Percentiles rank a stretch among this genome's conserved stretches.
Conservation (phyloP, 2,113 vertebrate species). For the Brachyhypopomus occidentalis region DNA sequence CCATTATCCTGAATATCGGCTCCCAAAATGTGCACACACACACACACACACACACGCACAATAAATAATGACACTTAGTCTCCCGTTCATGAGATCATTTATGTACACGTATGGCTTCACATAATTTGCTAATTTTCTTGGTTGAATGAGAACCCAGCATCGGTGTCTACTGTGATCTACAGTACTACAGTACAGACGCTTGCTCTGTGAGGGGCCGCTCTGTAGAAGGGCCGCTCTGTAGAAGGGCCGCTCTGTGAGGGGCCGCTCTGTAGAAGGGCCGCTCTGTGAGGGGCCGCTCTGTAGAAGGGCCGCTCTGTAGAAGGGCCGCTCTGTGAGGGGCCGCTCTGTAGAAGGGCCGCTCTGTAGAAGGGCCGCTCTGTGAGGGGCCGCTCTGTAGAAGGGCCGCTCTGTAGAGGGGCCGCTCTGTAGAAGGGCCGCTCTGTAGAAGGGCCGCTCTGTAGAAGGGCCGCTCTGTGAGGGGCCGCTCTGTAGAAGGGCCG, state of each 20-base stretch:
- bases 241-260: constrained; percentile 22
- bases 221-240: too few species aligned
- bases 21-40: neutral
- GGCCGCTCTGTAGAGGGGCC: constrained; percentile 69
- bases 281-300: constrained; percentile 7
- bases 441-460: constrained; percentile 65
- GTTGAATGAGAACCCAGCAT: constrained; percentile 63
- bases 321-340: constrained; percentile 8
- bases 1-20: too few species aligned
- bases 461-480: constrained; percentile 66
- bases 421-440: constrained; percentile 62
- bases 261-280: too few species aligned
- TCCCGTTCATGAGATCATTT: constrained; percentile 75
- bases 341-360: too few species aligned
- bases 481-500: too few species aligned
- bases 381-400: too few species aligned
- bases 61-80: constrained; percentile 45
- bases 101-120: constrained; percentile 91
- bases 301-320: too few species aligned
- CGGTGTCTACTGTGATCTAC: constrained; percentile 57
- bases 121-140: constrained; percentile 82
- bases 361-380: constrained; percentile 26
- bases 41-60: neutral
- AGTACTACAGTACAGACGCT: constrained; percentile 82
- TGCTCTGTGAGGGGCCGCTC: constrained; percentile 69